A percentile compares a stretch with the other conserved stretches of the same genome.
phyloP scores from a whole-genome alignment of 2,797 vertebrate genomes.

The Tinamus major region DNA sequence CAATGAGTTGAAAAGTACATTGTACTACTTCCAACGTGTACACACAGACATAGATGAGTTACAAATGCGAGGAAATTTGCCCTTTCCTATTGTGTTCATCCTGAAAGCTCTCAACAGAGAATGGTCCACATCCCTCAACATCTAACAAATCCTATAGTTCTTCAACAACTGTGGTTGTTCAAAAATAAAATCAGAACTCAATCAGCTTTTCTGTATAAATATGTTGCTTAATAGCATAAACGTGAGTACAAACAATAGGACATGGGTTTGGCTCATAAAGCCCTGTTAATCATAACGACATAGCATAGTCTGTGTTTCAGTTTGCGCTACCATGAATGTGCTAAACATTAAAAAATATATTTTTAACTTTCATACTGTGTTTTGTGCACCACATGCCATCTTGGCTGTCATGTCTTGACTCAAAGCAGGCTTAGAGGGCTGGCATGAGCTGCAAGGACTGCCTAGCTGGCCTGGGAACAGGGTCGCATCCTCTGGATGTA shows the following conservation, averaged over 20 bases:
- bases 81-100: background rate
- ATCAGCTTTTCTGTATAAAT: conserved; percentile 21
- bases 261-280: conserved; percentile 12
- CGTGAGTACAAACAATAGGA: conserved; percentile 8
- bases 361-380: background rate
- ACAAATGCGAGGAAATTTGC: conserved; percentile 11
- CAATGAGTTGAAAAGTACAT: background rate
- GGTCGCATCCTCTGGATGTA: background rate
- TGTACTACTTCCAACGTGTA: rapidly evolving
- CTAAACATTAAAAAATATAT: background rate
- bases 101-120: background rate
- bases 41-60: background rate
- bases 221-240: conserved; percentile 24
- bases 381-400: background rate
- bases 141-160: conserved; percentile 22
- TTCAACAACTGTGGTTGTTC: conserved; percentile 32
- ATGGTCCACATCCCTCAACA: background rate
- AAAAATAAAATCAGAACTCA: conserved; percentile 18
- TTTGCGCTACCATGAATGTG: conserved; percentile 2
- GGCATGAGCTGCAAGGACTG: background rate
- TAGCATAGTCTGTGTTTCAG: background rate
- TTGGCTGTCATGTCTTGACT: background rate
- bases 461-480: background rate
- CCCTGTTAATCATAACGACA: background rate
- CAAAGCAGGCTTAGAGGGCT: rapidly evolving